phyloP scores from a whole-genome alignment of 1,140 invertebrate species.

The Lamellibrachia luymesi region DNA sequence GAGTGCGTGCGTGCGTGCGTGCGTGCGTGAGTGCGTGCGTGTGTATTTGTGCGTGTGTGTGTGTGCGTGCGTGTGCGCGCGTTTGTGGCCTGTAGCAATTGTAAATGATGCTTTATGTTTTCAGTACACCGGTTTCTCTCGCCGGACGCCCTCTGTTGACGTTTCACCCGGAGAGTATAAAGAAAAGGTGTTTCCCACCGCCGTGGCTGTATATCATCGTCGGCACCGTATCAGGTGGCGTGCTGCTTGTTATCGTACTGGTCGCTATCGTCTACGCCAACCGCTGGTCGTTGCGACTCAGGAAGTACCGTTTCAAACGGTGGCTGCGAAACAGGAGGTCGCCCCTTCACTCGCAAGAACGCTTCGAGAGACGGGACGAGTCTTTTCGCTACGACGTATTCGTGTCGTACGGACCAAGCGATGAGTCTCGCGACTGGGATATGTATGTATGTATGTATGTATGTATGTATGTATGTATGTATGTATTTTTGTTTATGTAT shows the following conservation, averaged over 20 bases:
- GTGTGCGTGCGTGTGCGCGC: too few species aligned
- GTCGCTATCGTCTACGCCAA: background rate
- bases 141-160: background rate
- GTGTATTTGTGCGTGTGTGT: too few species aligned
- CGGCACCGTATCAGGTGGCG: too few species aligned
- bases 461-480: too few species aligned
- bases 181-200: background rate
- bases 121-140: background rate
- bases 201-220: background rate
- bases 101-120: background rate
- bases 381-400: background rate
- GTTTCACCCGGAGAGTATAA: background rate
- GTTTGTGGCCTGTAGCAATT: background rate
- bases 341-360: background rate
- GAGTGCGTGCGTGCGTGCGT: too few species aligned
- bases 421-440: background rate
- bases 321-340: background rate
- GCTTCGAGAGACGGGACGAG: background rate
- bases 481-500: too few species aligned
- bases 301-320: background rate
- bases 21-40: too few species aligned
- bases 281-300: background rate
- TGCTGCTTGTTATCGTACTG: background rate
- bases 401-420: background rate
- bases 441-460: background rate